Evolutionary conservation across 2,113 vertebrate species (phyloP), one percentile per base, ranked within the genome.

Genomic region (Puffinus mauretanicus): DNA sequence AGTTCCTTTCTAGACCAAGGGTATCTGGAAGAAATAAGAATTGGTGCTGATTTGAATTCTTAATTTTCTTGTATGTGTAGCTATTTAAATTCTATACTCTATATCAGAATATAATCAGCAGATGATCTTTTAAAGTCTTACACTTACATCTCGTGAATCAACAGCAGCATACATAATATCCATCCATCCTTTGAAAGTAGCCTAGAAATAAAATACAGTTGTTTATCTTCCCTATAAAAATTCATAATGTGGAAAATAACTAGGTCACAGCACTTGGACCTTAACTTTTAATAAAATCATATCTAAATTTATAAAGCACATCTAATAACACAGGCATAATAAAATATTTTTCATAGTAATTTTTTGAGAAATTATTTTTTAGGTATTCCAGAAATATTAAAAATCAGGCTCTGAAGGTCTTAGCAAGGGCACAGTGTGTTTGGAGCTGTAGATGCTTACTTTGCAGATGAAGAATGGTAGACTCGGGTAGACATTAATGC

Each of bases 131-230:
- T 27, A 92, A 70, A 88, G 22, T 73, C 46, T 91, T 91, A 88
- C 22, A 98, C 98, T 98, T 98, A 99, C 98, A 42, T 82, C 95
- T 91, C 97, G 95, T 78, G 99, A 99, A 96, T 99, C 99, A 96
- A 99, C 99, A 89, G 99, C 99, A 85, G 99, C 98, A 97, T 99
- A 99, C 99, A 99, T 99, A 92, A 99, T 99, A 16, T 99, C 98
- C 99, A 98, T 99, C 99, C 99, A 99, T 54, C 99, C 99, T 98
- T 99, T 99, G 96, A 99, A 99, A 80, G 99, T 99, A 93, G 99
- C 99, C 99, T 99, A 95, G 76, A 94, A 96, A 95, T 60, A 97
- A 86, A 96, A 93, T n/a, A 78, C 19, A 95, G 19, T 88, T 58
- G 69, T 96, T 95, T 46, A 83, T 82, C 16, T 90, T 95, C 51